These are phyloP conservation scores for Microtus montanus DNA, from an alignment of 2,113 vertebrate species.

Conservation along the genomic window DNA sequence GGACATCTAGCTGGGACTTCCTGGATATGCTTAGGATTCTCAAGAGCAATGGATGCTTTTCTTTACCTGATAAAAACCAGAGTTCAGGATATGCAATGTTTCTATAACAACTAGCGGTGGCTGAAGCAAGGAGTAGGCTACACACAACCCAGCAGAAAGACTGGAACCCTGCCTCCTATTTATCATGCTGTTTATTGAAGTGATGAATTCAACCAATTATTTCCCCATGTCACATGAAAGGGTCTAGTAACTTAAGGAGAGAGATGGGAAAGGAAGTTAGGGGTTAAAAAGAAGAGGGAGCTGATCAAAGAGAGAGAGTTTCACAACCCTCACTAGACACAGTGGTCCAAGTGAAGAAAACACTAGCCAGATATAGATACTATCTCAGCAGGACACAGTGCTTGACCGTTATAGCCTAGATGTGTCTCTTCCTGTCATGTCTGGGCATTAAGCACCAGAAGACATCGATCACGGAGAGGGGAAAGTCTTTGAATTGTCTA, in stretches of 20 bases:
- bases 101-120: neutral
- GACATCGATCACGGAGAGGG: rapidly evolving
- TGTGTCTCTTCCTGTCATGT: neutral
- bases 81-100: neutral
- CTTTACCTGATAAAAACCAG: neutral
- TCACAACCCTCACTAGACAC: neutral
- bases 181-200: neutral
- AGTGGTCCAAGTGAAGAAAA: neutral
- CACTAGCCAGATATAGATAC: neutral
- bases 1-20: neutral
- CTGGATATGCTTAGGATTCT: neutral
- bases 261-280: neutral
- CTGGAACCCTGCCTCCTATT: neutral
- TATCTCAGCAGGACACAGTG: neutral
- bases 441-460: neutral
- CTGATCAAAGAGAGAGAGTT: neutral
- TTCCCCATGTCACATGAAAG: neutral
- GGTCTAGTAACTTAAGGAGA: neutral
- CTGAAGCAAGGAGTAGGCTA: neutral
- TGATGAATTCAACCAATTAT: neutral
- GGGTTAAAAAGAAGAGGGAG: neutral
- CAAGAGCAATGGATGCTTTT: neutral
- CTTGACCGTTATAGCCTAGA: neutral
- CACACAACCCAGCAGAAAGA: neutral
- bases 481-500: neutral